phyloP scores from a whole-genome alignment of 2,797 vertebrate species.

The Spinus pinus region DNA sequence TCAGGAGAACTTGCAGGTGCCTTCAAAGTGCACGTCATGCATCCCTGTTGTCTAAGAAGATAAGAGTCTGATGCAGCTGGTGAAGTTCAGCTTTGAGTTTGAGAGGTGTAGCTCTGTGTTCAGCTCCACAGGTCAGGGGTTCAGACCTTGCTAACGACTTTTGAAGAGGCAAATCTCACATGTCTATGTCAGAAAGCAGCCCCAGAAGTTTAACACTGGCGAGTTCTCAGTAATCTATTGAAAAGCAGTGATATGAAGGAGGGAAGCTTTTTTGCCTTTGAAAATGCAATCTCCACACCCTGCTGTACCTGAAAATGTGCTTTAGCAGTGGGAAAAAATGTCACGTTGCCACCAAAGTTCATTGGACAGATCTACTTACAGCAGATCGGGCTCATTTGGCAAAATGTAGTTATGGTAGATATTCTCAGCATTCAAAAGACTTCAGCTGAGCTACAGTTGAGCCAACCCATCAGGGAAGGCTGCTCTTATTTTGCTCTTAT shows the following conservation, averaged over 20 bases:
- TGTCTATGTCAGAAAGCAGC: neutral
- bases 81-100: conserved; percentile 55
- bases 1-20: conserved; percentile 40
- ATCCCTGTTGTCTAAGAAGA: conserved; percentile 51
- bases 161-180: conserved; percentile 1
- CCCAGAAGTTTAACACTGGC: neutral
- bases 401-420: neutral
- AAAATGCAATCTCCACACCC: neutral
- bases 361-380: neutral
- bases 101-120: conserved; percentile 6
- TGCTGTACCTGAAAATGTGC: conserved; percentile 21
- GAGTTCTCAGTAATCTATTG: neutral
- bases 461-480: neutral
- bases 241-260: neutral
- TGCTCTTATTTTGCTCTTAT: neutral
- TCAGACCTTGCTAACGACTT: conserved; percentile 44
- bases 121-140: conserved; percentile 46
- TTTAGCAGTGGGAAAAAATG: neutral
- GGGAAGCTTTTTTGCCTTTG: neutral
- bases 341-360: neutral
- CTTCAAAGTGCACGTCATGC: conserved; percentile 23
- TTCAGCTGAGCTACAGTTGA: neutral
- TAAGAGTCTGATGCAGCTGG: conserved; percentile 31
- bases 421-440: neutral
- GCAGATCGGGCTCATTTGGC: neutral